These are phyloP conservation scores for Cynaeus angustus DNA, from an alignment of 2,888 invertebrate genomes.

Conservation along the genomic window DNA sequence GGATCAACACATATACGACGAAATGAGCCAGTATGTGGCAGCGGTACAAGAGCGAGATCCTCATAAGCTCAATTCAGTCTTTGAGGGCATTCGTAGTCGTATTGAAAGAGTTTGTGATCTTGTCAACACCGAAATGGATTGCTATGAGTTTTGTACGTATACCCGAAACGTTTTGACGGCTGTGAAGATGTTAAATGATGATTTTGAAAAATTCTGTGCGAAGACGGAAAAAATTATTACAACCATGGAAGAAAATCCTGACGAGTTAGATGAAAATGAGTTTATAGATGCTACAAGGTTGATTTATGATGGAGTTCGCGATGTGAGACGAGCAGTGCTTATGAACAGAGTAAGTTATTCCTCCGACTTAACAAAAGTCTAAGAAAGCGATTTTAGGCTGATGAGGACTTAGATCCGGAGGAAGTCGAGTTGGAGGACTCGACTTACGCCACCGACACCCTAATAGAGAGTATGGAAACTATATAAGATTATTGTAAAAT, in stretches of 20 bases:
- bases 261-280: slow-evolving; percentile 95
- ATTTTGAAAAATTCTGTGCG: neutral
- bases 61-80: slow-evolving; percentile 88
- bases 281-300: slow-evolving; percentile 96
- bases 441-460: slow-evolving; percentile 74
- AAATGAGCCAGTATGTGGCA: slow-evolving; percentile 97
- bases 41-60: slow-evolving; percentile 96
- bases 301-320: slow-evolving; percentile 96
- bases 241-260: slow-evolving; percentile 72
- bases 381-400: slow-evolving; percentile 62
- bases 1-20: slow-evolving; percentile 98
- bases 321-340: slow-evolving; percentile 94
- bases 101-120: slow-evolving; percentile 89
- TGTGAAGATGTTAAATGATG: slow-evolving; percentile 90
- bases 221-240: slow-evolving; percentile 16
- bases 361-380: neutral
- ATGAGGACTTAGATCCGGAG: slow-evolving; percentile 89
- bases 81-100: slow-evolving; percentile 95
- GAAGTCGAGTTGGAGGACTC: slow-evolving; percentile 85
- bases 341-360: slow-evolving; percentile 85
- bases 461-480: neutral
- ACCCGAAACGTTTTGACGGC: slow-evolving; percentile 97
- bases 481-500: neutral
- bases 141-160: slow-evolving; percentile 97
- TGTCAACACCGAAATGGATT: slow-evolving; percentile 98